These are phyloP conservation scores for Columba livia DNA, from an alignment of 2,113 vertebrate genomes.

Conservation along the genomic window DNA sequence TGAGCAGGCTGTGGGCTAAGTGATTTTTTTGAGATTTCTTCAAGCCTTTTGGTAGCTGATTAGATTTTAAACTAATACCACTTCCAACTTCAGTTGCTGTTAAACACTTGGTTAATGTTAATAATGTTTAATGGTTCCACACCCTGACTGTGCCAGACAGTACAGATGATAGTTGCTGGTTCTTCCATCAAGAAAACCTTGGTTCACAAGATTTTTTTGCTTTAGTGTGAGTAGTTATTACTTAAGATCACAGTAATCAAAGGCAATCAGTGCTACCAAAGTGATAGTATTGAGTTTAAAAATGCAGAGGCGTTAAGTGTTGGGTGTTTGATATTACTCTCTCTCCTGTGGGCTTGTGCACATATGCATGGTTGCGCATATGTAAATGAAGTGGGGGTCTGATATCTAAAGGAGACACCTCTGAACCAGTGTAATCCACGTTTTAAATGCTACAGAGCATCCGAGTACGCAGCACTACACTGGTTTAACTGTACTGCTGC, in stretches of 20 bases:
- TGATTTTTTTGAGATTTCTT: conserved; percentile 10
- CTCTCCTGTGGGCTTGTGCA: neutral
- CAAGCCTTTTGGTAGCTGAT: neutral
- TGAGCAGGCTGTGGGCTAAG: neutral
- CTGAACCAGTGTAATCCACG: neutral
- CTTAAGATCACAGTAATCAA: neutral
- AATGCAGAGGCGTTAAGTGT: neutral
- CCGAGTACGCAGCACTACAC: fast-evolving
- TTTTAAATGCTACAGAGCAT: neutral
- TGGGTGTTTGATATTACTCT: neutral
- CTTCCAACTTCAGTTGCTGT: neutral
- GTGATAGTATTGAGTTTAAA: neutral
- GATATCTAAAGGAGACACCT: neutral
- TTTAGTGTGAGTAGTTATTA: neutral
- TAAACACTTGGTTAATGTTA: neutral
- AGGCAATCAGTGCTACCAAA: neutral
- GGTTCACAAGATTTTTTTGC: neutral
- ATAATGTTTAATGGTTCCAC: neutral
- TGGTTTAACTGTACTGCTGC: neutral
- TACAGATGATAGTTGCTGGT: neutral
- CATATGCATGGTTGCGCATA: fast-evolving
- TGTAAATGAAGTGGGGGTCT: neutral
- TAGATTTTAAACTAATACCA: neutral
- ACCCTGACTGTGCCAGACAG: neutral
- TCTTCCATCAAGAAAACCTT: neutral